A percentile compares a stretch with the other conserved stretches of the same genome.
Conservation (phyloP, 1,140 invertebrate species). For the Drosophila eugracilis region DNA sequence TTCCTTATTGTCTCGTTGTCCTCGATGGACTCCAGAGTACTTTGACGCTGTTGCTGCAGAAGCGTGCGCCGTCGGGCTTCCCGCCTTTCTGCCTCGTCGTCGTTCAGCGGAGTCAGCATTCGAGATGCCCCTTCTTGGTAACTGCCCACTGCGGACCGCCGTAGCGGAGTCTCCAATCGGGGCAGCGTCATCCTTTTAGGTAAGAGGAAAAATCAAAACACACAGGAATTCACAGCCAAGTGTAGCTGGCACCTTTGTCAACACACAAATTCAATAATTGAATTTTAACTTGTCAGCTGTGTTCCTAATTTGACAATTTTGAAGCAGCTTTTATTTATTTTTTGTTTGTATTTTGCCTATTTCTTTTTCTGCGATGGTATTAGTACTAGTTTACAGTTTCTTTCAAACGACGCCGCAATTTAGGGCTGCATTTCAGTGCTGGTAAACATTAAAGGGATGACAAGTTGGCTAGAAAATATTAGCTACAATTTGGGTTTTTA, state of each 20-base stretch:
- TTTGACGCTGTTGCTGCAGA: conserved; percentile 46
- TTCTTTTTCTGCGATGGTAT: conserved; percentile 60
- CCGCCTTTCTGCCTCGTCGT: conserved; percentile 81
- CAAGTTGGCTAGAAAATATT: background rate
- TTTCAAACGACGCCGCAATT: conserved; percentile 77
- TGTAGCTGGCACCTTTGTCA: background rate
- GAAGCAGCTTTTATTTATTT: background rate
- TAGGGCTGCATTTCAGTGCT: conserved; percentile 64
- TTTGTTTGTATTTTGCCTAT: conserved; percentile 22
- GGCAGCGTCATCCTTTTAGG: conserved; percentile 58
- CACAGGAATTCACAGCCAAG: background rate
- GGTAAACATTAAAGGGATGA: conserved; percentile 3
- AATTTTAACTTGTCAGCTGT: background rate
- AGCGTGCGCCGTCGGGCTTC: conserved; percentile 70
- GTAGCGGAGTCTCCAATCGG: conserved; percentile 72
- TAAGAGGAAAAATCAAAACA: background rate
- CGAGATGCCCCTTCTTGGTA: conserved; percentile 55
- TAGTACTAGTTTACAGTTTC: conserved; percentile 79
- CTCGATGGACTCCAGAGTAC: conserved; percentile 60
- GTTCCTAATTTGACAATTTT: background rate
- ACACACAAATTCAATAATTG: background rate
- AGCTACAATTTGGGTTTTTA: too few species aligned
- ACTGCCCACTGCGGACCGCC: conserved; percentile 77
- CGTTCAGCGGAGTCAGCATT: conserved; percentile 64
- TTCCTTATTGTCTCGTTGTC: conserved; percentile 75